Evolutionary conservation across 2,888 invertebrate species (phyloP), one percentile per base, ranked within the genome.

Genomic region (Tuta absoluta): DNA sequence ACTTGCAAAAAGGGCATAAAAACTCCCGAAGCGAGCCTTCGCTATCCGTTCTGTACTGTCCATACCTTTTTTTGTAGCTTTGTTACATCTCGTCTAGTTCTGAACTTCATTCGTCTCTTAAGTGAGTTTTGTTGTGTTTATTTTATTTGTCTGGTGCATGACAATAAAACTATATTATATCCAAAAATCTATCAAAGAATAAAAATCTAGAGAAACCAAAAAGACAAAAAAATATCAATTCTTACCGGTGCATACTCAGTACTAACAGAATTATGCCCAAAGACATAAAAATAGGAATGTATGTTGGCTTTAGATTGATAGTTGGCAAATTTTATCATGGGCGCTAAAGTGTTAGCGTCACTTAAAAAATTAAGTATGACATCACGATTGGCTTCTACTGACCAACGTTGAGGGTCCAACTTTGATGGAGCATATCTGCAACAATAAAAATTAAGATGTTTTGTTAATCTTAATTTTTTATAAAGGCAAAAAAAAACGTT

Each of bases 281-380:
- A 97, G 28, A 97, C 96, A 79, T 97, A 98, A 92, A 98, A 96
- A 84, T 95, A 97, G 63, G 96, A 96, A 77, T 95, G 94, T 0
- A 94, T 92, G 86, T 96, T 96, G 28, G 95, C 93, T 71, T 93
- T 93, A 4, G 96, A 94, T 77, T 97, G 96, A 81, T 95, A 94
- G 82, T 95, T 93, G 19, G 95, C 96, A 67, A 95, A 95, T 85
- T 94, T 93, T 68, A 97, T 91, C 71, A 96, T 87, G 0, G 98
- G 98, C 0, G 97, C 96, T 23, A 96, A 94, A 21, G 96, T 95
- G 65, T 96, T 93, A 8, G 97, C 97, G 86, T 98, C 98, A 63
- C 98, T 97, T 67, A 99, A 93, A 66, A 98, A 94, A 80, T 97
- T 96, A 69, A 99, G 92, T 5, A 98, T 94, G 62, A 95, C 93